Percentiles rank a stretch among this genome's conserved stretches.
phyloP scores from a whole-genome alignment of 2,113 vertebrate species.

The Gasterosteus aculeatus region DNA sequence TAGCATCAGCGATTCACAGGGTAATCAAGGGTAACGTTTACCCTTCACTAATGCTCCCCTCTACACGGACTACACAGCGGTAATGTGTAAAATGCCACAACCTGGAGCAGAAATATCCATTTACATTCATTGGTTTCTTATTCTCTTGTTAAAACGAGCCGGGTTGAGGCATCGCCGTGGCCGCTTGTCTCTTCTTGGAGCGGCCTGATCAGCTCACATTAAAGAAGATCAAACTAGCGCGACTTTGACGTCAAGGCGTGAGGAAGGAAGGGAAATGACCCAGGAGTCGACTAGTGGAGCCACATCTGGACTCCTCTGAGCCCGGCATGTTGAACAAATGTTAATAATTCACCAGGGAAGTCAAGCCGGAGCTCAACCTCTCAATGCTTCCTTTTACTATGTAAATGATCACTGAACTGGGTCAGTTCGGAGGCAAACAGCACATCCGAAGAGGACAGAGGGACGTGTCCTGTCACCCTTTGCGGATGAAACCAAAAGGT shows the following conservation, averaged over 20 bases:
- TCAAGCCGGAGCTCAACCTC: background rate
- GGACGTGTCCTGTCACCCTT: background rate
- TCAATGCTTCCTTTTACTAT: background rate
- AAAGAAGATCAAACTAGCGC: background rate
- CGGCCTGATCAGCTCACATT: background rate
- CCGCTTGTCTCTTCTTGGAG: no score
- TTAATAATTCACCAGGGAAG: slow-evolving; percentile 8
- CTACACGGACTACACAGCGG: no score
- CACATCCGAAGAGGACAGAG: background rate
- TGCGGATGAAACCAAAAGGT: background rate
- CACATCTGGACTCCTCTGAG: slow-evolving; percentile 11
- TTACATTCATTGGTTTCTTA: background rate
- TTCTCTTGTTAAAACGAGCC: background rate
- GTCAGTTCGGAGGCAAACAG: background rate
- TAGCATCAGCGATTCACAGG: background rate
- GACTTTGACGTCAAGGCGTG: background rate
- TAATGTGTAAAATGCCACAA: no score
- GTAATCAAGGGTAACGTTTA: background rate
- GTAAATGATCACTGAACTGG: background rate
- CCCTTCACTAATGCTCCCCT: background rate
- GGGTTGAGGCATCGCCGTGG: no score
- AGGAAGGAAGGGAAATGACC: background rate
- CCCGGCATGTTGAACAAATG: background rate
- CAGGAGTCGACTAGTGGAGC: background rate
- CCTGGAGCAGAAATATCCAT: background rate